phyloP scores from a whole-genome alignment of 2,797 vertebrate genomes.

The Phaenicophaeus curvirostris region DNA sequence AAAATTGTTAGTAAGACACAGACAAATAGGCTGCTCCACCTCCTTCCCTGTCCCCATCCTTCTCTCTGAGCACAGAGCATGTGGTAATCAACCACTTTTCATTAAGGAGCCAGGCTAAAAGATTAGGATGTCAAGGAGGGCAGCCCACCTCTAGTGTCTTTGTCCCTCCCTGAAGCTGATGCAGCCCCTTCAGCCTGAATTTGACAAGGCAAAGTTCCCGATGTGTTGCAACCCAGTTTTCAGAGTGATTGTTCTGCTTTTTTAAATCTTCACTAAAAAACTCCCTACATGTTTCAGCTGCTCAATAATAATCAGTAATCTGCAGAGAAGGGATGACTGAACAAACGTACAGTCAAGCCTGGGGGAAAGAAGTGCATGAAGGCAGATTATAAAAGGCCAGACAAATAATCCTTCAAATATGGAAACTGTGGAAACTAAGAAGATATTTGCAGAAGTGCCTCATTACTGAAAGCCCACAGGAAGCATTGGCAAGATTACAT shows the following conservation, averaged over 20 bases:
- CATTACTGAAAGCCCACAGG: not conserved
- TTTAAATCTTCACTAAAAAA: not conserved
- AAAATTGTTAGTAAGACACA: not conserved
- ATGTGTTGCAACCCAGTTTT: not conserved
- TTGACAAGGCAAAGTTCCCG: not conserved
- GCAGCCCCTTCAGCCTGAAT: not conserved
- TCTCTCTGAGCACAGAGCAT: not conserved
- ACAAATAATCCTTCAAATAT: not conserved
- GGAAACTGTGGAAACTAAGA: not conserved
- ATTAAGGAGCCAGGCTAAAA: not conserved
- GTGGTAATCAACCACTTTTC: not conserved
- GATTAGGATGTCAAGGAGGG: not conserved
- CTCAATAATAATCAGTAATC: not conserved
- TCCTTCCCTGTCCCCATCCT: not conserved
- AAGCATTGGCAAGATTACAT: not conserved
- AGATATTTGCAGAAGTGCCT: not conserved
- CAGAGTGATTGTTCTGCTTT: not conserved
- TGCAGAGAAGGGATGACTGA: not conserved
- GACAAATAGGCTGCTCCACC: not conserved
- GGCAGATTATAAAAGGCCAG: not conserved
- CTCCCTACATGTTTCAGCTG: not conserved
- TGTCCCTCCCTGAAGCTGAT: not conserved
- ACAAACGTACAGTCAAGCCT: not conserved
- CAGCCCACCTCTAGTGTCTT: not conserved
- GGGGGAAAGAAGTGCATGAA: not conserved